Evolutionary conservation across 1,140 invertebrate genomes (phyloP), one percentile per base, ranked within the genome.

Genomic region (Drosophila seguyi): DNA sequence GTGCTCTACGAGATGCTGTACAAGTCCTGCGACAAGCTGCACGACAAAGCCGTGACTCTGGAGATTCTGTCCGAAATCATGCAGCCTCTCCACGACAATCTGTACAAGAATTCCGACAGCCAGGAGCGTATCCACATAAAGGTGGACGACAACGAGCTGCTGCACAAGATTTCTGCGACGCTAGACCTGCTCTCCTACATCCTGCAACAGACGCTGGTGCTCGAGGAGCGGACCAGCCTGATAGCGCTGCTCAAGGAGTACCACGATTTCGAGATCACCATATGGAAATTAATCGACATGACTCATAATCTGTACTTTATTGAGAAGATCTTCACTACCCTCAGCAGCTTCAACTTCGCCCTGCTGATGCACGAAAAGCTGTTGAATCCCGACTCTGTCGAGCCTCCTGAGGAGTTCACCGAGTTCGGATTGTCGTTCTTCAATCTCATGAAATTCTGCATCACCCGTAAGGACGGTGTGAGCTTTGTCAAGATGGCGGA

Each of bases 1-100:
- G 94, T 95, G 72, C 81, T 95, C 1, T 94, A 93, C 42, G 81
- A 92, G 20, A 91, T 95, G 62, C 71, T 95, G 6, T 91, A 93
- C 67, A 91, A 93, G 41, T 94, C 94, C 60, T 92, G 92, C 42
- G 92, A 93, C 7, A 93, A 94, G 69, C 68, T 71, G 11, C 76
- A 93, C 0, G 87, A 92, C 72, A 86, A 93, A 39, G 83, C 92
- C 14, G 85, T 94, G 4, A 94, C 94, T 27, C 85, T 93, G 25
- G 93, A 94, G 72, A 93, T 95, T 7, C 87, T 95, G 25, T 47
- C 91, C 16, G 88, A 92, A 47, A 92, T 95, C 22, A 77, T 93
- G 18, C 86, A 84, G 20, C 94, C 94, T 2, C 68, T 95, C 14
- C 88, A 93, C 34, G 93, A 93, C 11, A 93, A 93, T 62, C 87